Conservation (phyloP, 1,140 invertebrate species). For the Nomia melanderi region DNA sequence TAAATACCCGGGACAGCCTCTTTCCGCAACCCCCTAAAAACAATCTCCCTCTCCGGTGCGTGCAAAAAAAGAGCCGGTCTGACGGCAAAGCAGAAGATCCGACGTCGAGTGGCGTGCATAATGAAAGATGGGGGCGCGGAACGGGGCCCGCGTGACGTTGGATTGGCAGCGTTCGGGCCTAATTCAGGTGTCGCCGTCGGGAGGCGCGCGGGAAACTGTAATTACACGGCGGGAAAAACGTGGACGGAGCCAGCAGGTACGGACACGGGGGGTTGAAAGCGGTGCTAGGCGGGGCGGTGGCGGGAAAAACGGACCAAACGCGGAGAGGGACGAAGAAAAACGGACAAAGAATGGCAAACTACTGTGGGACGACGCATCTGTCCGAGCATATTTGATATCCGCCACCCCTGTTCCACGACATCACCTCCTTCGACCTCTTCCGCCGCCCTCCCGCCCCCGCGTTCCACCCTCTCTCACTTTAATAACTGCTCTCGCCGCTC, state of each 20-base stretch:
- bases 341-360: conserved; percentile 77
- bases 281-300: conserved; percentile 23
- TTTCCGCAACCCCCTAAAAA: too few relatives aligned
- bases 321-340: conserved; percentile 49
- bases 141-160: conserved; percentile 1
- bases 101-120: background rate
- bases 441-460: background rate
- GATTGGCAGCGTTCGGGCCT: conserved; percentile 38
- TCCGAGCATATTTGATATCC: conserved; percentile 79
- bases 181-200: conserved; percentile 24
- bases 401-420: conserved; percentile 49
- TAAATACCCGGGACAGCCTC: too few relatives aligned
- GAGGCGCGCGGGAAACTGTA: conserved; percentile 67
- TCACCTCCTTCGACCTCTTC: background rate
- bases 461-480: background rate
- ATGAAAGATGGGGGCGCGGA: background rate
- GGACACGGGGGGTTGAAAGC: conserved; percentile 35
- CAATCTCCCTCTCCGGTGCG: too few relatives aligned
- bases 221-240: conserved; percentile 71
- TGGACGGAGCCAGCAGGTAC: conserved; percentile 44
- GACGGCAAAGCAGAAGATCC: background rate
- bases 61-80: too few relatives aligned
- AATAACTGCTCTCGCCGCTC: background rate
- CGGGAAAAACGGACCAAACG: conserved; percentile 42
- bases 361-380: conserved; percentile 80